These are phyloP conservation scores for Trididemnum nubilum DNA, from an alignment of 23 tunicate species.

Conservation along the genomic window DNA sequence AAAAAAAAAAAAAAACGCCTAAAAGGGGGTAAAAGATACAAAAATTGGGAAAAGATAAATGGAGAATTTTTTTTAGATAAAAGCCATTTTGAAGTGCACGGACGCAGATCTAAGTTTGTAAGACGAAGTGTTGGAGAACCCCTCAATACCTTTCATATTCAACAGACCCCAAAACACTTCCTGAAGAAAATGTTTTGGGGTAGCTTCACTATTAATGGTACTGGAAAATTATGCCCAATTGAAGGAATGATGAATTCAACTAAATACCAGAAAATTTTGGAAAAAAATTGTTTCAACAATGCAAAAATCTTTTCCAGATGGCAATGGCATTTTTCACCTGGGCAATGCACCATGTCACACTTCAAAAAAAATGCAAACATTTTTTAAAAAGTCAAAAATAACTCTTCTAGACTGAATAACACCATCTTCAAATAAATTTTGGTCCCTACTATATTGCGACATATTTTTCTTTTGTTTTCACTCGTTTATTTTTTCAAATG, in stretches of 20 bases:
- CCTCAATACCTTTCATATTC: background rate
- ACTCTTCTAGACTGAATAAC: background rate
- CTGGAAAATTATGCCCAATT: background rate
- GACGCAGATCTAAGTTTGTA: background rate
- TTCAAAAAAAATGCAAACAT: background rate
- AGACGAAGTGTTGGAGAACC: background rate
- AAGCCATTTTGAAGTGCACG: background rate
- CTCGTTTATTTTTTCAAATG: too few relatives aligned
- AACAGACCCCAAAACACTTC: background rate
- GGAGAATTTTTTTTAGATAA: background rate
- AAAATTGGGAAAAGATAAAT: background rate
- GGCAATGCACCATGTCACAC: background rate
- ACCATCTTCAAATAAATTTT: too few relatives aligned
- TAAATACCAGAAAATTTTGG: background rate
- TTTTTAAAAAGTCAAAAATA: background rate
- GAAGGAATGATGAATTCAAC: background rate
- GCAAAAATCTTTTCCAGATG: background rate
- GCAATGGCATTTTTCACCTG: background rate
- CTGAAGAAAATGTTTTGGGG: background rate
- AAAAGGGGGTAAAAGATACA: background rate
- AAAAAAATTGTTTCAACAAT: background rate
- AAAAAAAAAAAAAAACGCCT: too few relatives aligned
- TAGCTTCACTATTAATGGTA: background rate
- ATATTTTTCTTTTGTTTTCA: too few relatives aligned
- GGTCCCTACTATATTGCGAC: too few relatives aligned